Conservation (phyloP, 1,140 invertebrate genomes). For the Drosophila nigrodunni region DNA sequence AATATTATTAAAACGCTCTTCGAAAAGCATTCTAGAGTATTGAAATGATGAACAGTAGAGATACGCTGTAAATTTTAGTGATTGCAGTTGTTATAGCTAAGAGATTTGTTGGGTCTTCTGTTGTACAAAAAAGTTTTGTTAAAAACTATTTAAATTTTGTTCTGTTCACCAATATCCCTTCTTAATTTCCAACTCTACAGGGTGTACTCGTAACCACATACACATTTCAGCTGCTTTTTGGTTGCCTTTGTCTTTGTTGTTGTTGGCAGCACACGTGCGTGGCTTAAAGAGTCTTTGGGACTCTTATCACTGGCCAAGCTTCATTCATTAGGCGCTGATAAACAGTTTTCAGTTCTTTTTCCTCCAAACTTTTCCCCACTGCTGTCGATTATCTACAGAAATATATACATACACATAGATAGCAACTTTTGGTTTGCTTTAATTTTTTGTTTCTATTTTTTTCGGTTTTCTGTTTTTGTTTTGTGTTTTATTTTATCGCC, state of each 20-base stretch:
- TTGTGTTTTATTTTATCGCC: constrained; percentile 59
- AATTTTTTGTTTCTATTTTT: constrained; percentile 26
- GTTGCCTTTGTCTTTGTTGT: constrained; percentile 12
- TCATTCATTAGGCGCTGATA: constrained; percentile 73
- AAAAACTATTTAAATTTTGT: no score
- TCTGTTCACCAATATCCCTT: neutral
- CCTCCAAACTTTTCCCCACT: neutral
- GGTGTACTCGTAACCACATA: constrained; percentile 4
- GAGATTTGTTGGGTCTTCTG: neutral
- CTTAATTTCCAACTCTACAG: neutral
- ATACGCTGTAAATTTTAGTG: constrained; percentile 4
- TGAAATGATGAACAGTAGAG: neutral
- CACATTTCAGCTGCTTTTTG: constrained; percentile 11
- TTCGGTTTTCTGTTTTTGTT: constrained; percentile 29
- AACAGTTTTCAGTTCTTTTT: constrained; percentile 51
- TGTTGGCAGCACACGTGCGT: constrained; percentile 53
- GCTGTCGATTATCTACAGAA: constrained; percentile 60
- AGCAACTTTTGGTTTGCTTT: constrained; percentile 46
- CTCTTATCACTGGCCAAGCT: constrained; percentile 54
- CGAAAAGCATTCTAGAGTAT: neutral
- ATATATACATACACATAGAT: constrained; percentile 4
- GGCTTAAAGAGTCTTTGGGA: constrained; percentile 30
- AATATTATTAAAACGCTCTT: neutral
- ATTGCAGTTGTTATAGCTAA: neutral
- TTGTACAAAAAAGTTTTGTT: no score